Evolutionary conservation across 2,888 invertebrate species (phyloP).

Genomic region (Apamea anceps): DNA sequence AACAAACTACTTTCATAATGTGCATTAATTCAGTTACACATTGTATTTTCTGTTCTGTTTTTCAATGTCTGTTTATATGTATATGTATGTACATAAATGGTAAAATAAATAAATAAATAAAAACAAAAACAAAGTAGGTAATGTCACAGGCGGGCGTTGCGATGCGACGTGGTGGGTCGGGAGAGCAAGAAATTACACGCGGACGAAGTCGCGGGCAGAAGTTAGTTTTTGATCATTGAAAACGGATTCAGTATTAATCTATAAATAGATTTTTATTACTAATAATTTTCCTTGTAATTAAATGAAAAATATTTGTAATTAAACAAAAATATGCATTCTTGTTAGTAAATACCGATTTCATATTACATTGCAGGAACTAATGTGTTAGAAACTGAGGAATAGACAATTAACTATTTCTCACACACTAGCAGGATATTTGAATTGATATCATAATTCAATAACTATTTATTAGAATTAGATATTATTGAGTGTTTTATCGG

Average conservation of each 20-base stretch:
- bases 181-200: no score
- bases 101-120: no score
- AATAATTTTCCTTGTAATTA: neutral
- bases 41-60: no score
- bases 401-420: constrained; percentile 1
- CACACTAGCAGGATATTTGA: neutral
- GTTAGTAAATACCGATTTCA: neutral
- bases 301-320: neutral
- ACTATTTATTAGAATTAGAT: neutral
- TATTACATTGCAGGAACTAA: neutral
- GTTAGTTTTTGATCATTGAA: no score
- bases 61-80: no score
- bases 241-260: neutral
- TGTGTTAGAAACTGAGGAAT: constrained; percentile 20
- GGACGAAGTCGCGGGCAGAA: no score
- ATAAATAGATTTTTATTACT: neutral
- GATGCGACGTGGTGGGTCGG: no score
- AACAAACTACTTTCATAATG: no score
- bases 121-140: no score
- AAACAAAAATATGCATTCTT: neutral
- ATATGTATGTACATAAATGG: no score
- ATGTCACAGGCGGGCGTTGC: no score
- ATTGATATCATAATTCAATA: neutral
- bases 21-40: no score
- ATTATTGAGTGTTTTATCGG: neutral